Evolutionary conservation across 1,140 invertebrate genomes (phyloP).

Genomic region (Drosophila santomea): DNA sequence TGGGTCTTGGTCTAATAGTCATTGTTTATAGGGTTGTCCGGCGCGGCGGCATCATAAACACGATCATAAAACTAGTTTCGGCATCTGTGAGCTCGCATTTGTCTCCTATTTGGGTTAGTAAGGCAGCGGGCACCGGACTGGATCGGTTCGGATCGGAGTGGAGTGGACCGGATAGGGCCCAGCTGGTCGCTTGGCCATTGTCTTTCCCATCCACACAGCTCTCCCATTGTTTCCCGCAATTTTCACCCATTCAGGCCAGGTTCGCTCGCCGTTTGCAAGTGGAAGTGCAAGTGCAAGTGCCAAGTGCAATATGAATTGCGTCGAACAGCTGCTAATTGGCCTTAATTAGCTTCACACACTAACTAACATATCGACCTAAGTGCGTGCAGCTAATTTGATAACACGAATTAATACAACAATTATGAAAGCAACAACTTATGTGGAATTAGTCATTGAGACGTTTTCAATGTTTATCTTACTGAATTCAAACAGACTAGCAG

Average conservation of each 20-base stretch:
- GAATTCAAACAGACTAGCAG: neutral
- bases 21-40: conserved; percentile 63
- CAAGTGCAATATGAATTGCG: conserved; percentile 60
- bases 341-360: conserved; percentile 57
- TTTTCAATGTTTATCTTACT: neutral
- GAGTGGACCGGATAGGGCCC: conserved; percentile 35
- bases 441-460: conserved; percentile 4
- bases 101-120: conserved; percentile 73
- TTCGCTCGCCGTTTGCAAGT: conserved; percentile 23
- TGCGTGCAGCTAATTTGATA: conserved; percentile 10
- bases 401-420: neutral
- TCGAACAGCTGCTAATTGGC: conserved; percentile 59
- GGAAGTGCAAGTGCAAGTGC: conserved; percentile 64
- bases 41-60: conserved; percentile 48
- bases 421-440: neutral
- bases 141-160: conserved; percentile 21
- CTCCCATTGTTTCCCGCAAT: conserved; percentile 63
- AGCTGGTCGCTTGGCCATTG: conserved; percentile 34
- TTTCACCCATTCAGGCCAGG: conserved; percentile 47
- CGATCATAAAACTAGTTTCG: conserved; percentile 72
- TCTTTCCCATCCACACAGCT: conserved; percentile 33
- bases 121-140: conserved; percentile 43
- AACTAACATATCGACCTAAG: neutral
- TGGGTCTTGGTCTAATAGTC: conserved; percentile 45
- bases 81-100: conserved; percentile 57